phyloP scores from a whole-genome alignment of 2,113 vertebrate genomes.

The Tachysurus vachellii region DNA sequence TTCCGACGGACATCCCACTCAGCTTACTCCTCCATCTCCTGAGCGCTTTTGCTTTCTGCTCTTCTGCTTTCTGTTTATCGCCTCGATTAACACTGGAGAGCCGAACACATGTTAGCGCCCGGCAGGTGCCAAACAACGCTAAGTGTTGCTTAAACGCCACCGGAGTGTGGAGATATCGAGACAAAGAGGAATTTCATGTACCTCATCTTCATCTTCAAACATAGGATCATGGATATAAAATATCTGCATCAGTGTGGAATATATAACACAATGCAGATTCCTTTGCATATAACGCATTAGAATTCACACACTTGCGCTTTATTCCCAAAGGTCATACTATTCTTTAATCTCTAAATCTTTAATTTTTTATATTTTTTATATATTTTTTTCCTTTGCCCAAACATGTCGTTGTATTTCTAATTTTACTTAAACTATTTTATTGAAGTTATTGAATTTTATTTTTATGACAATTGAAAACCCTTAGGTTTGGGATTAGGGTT shows the following conservation, averaged over 20 bases:
- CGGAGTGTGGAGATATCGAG: constrained; percentile 1
- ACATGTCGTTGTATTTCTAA: too few species aligned
- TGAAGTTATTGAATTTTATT: too few species aligned
- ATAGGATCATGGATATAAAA: not conserved
- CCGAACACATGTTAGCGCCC: not conserved
- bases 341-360: too few species aligned
- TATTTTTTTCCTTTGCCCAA: too few species aligned
- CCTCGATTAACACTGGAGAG: constrained; percentile 37
- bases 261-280: too few species aligned
- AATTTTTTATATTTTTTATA: too few species aligned
- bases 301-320: too few species aligned
- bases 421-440: too few species aligned
- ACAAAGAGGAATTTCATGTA: not conserved
- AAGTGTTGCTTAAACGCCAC: constrained; percentile 25
- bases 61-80: constrained; percentile 32
- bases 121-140: constrained; percentile 24
- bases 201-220: not conserved
- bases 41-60: constrained; percentile 8
- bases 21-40: constrained; percentile 3
- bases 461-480: too few species aligned
- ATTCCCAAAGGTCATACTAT: too few species aligned
- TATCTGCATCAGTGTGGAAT: not conserved
- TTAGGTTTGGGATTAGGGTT: too few species aligned
- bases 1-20: constrained; percentile 1
- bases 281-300: too few species aligned